Percentiles rank a stretch among this genome's conserved stretches.
These are phyloP conservation scores for Pangasius larnaudii DNA, from an alignment of 2,797 vertebrate species.

Conservation along the genomic window DNA sequence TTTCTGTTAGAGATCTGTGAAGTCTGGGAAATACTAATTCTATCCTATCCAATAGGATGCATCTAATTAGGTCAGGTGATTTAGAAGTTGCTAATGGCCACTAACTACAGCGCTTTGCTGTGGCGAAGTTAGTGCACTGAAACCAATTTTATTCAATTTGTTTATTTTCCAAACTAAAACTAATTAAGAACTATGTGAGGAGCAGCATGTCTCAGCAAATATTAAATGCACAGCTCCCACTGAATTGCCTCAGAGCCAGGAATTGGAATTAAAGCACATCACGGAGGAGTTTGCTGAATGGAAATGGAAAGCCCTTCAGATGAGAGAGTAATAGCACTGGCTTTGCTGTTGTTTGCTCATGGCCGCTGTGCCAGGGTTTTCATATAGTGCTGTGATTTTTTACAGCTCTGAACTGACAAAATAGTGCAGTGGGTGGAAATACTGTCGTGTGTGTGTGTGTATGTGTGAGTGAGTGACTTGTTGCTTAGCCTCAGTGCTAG, in stretches of 20 bases:
- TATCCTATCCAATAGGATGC: background rate
- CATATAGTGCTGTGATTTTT: slow-evolving; percentile 13
- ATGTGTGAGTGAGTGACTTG: background rate
- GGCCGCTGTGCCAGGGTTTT: background rate
- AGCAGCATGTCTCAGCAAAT: background rate
- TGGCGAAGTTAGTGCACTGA: background rate
- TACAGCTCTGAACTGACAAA: background rate
- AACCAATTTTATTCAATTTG: background rate
- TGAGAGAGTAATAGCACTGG: background rate
- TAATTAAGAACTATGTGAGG: background rate
- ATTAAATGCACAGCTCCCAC: background rate
- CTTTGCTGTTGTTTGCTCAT: background rate
- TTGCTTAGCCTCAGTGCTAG: background rate
- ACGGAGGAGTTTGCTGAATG: slow-evolving; percentile 10
- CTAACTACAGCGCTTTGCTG: background rate
- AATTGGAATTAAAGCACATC: background rate
- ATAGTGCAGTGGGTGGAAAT: slow-evolving; percentile 10
- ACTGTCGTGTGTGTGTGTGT: background rate
- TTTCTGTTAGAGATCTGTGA: background rate
- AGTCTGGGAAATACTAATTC: background rate
- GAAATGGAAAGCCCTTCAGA: slow-evolving; percentile 3
- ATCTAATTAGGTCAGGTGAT: background rate
- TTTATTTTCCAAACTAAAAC: background rate
- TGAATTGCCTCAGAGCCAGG: background rate
- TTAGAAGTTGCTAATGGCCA: background rate